Base-by-base conservation (phyloP, 1,140 invertebrate genomes). In the Lepidurus couesii region DNA sequence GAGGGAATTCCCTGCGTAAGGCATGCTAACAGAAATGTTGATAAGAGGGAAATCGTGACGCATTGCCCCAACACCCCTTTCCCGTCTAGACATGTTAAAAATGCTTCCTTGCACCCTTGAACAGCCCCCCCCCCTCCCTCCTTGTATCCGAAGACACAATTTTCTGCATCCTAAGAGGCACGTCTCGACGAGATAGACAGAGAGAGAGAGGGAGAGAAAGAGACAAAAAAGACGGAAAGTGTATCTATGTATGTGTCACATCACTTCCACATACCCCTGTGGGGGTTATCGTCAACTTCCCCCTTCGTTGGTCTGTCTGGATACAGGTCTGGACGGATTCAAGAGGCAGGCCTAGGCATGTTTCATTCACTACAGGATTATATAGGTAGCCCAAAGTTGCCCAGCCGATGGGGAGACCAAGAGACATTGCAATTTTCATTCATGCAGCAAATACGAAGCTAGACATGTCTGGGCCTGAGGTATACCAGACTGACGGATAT, bases 51-150 rank as follows among this genome's bases (percentile, higher is more conserved):
- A 65, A 65, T 65, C 53, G 21, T 65, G 53, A 65, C 53, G 53
- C 53, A 65, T 21, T 65, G 21, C 53, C 53, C 5, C 16, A 21
- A 65, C 34, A 34, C 34, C 9, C 3, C 53, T 16, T 65, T 7
- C 16, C 53, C 53, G 53, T 65, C 53, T 65, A 65, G 53, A 65
- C 53, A 1, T 65, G 53, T 65, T 65, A 65, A 34, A 3, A 34
- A 65, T 65, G 53, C 53, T 65, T 65, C 53, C 53, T 16, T 65
- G 53, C 53, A 65, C 53, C 53, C 53, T 65, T 65, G 53, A 65
- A 16, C 16, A 65, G n/a, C 1, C n/a, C 53, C 21, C 47, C 53
- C 53, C 5, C 21, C 13, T 65, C 9, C 13, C 53, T 21, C 13
- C 21, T 65, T 16, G 4, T 16, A 13, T 21, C 53, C n/a, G 21